These are phyloP conservation scores for Tanypteryx hageni DNA, from an alignment of 2,888 invertebrate genomes.

Conservation along the genomic window DNA sequence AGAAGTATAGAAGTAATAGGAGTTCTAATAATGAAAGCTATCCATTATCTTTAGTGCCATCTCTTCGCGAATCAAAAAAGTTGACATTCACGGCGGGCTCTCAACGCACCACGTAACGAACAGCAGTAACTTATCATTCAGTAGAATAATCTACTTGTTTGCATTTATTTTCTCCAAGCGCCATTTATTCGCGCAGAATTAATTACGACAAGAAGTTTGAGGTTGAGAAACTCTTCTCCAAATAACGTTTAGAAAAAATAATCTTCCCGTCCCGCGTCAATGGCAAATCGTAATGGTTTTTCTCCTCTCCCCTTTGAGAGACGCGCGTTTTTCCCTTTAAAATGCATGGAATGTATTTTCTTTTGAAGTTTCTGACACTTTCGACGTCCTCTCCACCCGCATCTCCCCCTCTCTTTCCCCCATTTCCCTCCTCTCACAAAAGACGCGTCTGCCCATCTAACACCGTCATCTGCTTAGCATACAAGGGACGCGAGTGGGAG, in stretches of 20 bases:
- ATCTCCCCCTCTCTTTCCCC: not conserved
- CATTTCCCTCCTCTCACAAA: not conserved
- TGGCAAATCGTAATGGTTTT: not conserved
- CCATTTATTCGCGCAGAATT: not conserved
- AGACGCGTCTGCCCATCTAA: not conserved
- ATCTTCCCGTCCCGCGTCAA: too few relatives aligned
- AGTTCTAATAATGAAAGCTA: too few relatives aligned
- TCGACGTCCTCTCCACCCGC: not conserved
- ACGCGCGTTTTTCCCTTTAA: not conserved
- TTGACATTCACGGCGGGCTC: too few relatives aligned
- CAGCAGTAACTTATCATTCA: too few relatives aligned
- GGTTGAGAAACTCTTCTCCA: not conserved
- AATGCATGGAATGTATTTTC: constrained; percentile 15
- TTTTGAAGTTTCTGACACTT: constrained; percentile 13
- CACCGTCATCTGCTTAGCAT: not conserved
- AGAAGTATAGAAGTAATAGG: too few relatives aligned
- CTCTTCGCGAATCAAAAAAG: too few relatives aligned
- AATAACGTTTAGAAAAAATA: not conserved
- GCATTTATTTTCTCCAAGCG: not conserved
- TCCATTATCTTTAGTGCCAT: too few relatives aligned
- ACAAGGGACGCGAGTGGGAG: not conserved
- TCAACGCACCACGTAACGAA: too few relatives aligned
- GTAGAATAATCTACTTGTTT: not conserved
- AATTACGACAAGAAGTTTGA: not conserved
- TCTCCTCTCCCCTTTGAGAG: not conserved